Percentiles rank a stretch among this genome's conserved stretches.
These are phyloP conservation scores for Scomber colias DNA, from an alignment of 2,113 vertebrate genomes.

Conservation along the genomic window DNA sequence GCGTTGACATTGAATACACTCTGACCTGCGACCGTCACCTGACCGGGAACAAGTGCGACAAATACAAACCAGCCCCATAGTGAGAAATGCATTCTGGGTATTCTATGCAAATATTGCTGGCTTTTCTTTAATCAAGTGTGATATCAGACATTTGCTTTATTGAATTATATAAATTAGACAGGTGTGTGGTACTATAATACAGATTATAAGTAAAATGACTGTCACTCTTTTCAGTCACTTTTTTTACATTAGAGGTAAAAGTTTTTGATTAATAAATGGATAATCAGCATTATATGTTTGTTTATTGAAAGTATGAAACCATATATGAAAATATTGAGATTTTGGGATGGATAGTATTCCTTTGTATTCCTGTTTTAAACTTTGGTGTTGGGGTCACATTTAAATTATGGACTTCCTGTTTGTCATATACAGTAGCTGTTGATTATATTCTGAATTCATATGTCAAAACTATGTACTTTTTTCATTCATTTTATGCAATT, in stretches of 20 bases:
- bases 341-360: background rate
- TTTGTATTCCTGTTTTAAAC: background rate
- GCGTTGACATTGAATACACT: background rate
- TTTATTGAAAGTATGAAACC: too few species aligned
- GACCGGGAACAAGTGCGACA: constrained; percentile 22
- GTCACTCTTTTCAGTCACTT: background rate
- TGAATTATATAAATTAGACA: background rate
- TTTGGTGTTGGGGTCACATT: background rate
- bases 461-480: background rate
- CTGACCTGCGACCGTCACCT: constrained; percentile 30
- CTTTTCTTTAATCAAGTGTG: background rate
- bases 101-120: too few species aligned
- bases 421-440: too few species aligned
- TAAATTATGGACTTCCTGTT: too few species aligned
- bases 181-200: too few species aligned
- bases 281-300: too few species aligned
- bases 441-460: background rate
- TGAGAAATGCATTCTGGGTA: background rate
- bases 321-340: too few species aligned
- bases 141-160: background rate
- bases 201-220: too few species aligned
- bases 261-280: too few species aligned
- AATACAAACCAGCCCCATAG: constrained; percentile 21
- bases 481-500: too few species aligned
- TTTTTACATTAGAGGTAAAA: background rate